Evolutionary conservation across 2,797 vertebrate genomes (phyloP).

Genomic region (Acomys russatus): DNA sequence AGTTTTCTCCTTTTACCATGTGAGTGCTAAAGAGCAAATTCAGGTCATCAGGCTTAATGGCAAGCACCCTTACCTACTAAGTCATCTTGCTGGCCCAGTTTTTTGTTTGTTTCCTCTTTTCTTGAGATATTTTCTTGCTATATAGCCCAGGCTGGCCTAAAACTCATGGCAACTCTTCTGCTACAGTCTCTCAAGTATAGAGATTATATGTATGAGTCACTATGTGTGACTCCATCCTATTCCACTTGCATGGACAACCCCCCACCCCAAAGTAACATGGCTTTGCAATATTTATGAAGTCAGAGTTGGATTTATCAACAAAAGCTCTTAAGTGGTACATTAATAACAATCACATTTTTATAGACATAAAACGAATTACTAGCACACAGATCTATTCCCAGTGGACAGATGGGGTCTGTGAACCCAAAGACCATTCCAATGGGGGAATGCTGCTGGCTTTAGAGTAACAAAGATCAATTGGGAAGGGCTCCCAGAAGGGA

Average conservation of each 20-base stretch:
- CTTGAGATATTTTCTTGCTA: background rate
- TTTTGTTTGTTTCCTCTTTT: background rate
- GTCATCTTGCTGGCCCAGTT: background rate
- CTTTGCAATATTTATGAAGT: background rate
- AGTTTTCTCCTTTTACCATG: background rate
- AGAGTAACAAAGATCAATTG: conserved; percentile 72
- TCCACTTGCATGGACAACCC: background rate
- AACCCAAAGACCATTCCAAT: background rate
- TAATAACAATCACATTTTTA: background rate
- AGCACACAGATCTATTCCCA: background rate
- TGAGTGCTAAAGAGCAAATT: background rate
- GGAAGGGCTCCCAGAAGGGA: conserved; percentile 68
- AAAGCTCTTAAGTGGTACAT: background rate
- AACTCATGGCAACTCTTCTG: background rate
- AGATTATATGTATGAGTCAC: background rate
- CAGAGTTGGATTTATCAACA: background rate
- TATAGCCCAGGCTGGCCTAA: background rate
- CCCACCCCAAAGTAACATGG: background rate
- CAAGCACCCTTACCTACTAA: background rate
- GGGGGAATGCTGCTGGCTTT: background rate
- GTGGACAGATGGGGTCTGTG: background rate
- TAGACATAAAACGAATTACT: background rate
- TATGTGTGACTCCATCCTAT: background rate
- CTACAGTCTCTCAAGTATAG: background rate
- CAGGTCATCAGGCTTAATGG: background rate